Base-by-base conservation (phyloP, 2,797 vertebrate genomes). In the Paedocypris micromegethes region DNA sequence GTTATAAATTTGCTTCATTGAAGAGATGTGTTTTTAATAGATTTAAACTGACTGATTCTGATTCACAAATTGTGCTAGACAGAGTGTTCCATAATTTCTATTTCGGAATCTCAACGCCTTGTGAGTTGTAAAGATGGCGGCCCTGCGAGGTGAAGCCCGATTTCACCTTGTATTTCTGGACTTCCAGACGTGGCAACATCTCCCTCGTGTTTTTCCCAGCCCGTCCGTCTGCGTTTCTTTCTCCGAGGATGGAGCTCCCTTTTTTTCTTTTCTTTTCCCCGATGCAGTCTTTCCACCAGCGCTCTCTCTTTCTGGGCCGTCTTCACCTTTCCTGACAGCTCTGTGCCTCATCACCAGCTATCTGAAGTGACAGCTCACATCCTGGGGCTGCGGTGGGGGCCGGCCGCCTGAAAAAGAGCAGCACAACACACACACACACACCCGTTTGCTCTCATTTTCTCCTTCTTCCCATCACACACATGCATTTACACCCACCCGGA, bases 291-390 rank as follows among this genome's bases (percentile, higher is more conserved):
- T 88, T 88, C 89, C 85, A 87, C 90, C 88, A 88, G 89, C 41
- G 51, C 63, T 62, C 62, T 57, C 70, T 64, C 86, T 86, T 89
- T 90, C 87, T 91, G 89, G 89, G 88, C 91, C 86, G 83, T 93
- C 92, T 92, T 96, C 93, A 96, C 94, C 93, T 96, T 93, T 92
- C 72, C 87, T 90, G 92, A 94, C 90, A 91, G 92, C 88, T 93
- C 92, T 95, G 93, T 89, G 88, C 89, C 89, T 91, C 92, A 88
- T 97, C 96, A 97, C 89, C 83, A 85, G 84, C 92, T 92, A 98
- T 95, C 88, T 87, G 87, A 98, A 91, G 89, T 95, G 96, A 98
- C 96, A 98, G 93, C 89, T 92, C 91, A 93, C 92, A 93, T 94
- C 94, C 93, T 92, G 91, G 86, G 93, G 94, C 92, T 89, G 90